Base-by-base conservation (phyloP, 2,797 vertebrate species). In the Melanogrammus aeglefinus region DNA sequence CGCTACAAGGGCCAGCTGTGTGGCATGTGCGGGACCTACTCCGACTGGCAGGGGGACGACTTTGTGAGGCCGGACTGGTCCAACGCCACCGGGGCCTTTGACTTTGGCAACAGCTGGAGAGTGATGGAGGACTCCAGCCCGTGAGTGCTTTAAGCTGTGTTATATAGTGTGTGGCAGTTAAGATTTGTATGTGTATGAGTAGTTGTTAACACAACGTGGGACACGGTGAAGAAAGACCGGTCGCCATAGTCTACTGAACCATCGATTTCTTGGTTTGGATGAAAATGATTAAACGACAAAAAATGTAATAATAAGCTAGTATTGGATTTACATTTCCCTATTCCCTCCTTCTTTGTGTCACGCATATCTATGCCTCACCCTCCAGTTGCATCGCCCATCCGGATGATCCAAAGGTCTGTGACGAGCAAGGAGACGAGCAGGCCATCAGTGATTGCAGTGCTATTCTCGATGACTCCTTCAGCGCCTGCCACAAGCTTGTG, bases 11-110 rank as follows among this genome's bases (percentile, higher is more conserved):
- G 92, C 47, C 86, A 90, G 16, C 78, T 96, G n/a, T 95, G 94
- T 24, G 95, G 96, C 66, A 82, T 96, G 33, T 96, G 96, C 76
- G 96, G 96, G 16, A 95, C 93, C 9, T 96, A 94, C 85, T 96
- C 94, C 33, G 91, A 84, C 69, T 82, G 89, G 81, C 93, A 93
- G 82, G 90, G 85, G 0, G 95, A 96, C 82, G 96, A 96, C 83
- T 95, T 96, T 27, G 21, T 93, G 39, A 93, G 79, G 57, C 93
- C 95, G 0, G 92, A 87, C 10, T 91, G 94, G 18, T 81, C 82
- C 74, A 83, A 91, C 8, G 89, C 90, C 2, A 87, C 87, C 2
- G 87, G 84, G 14, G 4, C 87, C 2, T 93, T 94, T 72, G 90
- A 93, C 73, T 96, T 96, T 87, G 95, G 91, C 63, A 91, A 94